Evolutionary conservation across 1,140 invertebrate species (phyloP), one percentile per base, ranked within the genome.

Genomic region (Drosophila mayri): DNA sequence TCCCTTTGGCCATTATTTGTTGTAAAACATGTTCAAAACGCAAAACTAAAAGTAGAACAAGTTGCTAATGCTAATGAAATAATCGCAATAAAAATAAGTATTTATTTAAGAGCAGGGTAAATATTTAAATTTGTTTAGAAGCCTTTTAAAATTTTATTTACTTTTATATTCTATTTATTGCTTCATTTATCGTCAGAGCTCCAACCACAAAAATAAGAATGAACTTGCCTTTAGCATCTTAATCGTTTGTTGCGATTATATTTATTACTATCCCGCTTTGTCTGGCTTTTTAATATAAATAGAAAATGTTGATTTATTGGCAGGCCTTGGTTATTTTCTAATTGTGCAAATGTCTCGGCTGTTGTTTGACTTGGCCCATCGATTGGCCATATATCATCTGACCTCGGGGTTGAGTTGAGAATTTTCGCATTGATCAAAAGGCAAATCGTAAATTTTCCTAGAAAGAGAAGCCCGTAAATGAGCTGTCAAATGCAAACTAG

Each of bases 351-450:
- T 76, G 72, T 46, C 46, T 60, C 66, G 22, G 61, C 47, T 47
- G 47, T 30, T 76, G 62, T 67, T 60, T 47, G 52, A 35, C 73
- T 74, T 58, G 7, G 63, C 40, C 66, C 55, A 76, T 76, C 74
- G 74, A 76, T 76, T 67, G 47, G 55, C 35, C 62, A 76, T 76
- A 76, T 67, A 76, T 76, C 73, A 76, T 76, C 20, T 18, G 68
- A 57, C 50, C 61, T 28, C 65, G 43, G 28, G 28, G 64, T 22
- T 40, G 28, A 47, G 68, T 57, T 58, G 41, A 71, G 65, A 47
- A 71, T 57, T 35, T 71, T 37, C 65, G 22, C 52, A 72, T 71
- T 72, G 52, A 71, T 72, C 66, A 72, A 72, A 72, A 59, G 43
- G 14, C 22, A 37, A 71, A 59, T 72, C 52, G 50, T 70, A 72